A percentile compares a stretch with the other conserved stretches of the same genome.
Evolutionary conservation across 2,797 vertebrate species (phyloP).

Genomic region (Cercopithecus diana): DNA sequence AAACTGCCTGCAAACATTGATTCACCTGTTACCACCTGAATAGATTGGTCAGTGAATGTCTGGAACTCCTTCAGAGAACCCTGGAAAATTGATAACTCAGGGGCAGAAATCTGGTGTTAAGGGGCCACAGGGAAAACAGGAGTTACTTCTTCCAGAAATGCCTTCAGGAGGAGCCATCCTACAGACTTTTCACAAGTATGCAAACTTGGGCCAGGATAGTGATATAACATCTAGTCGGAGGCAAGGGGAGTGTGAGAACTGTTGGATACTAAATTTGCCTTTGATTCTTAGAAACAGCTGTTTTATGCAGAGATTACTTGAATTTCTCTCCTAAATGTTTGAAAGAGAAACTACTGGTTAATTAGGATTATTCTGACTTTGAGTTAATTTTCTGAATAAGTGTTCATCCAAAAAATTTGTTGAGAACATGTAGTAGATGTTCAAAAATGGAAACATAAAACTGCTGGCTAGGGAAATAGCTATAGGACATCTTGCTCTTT

Average conservation of each 20-base stretch:
- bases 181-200: background rate
- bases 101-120: background rate
- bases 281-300: too few relatives aligned
- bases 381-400: background rate
- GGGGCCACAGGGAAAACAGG: background rate
- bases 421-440: too few relatives aligned
- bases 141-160: background rate
- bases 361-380: background rate
- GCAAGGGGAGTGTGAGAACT: too few relatives aligned
- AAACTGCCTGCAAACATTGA: background rate
- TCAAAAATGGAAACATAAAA: background rate
- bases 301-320: background rate
- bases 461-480: background rate
- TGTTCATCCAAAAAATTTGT: background rate
- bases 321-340: background rate
- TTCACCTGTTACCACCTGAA: background rate
- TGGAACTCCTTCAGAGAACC: background rate
- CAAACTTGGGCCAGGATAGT: rapidly evolving
- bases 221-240: background rate
- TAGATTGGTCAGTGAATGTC: background rate
- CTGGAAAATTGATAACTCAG: background rate
- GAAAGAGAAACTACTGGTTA: background rate
- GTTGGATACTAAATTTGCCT: background rate
- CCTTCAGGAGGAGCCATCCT: background rate
- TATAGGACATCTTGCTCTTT: too few relatives aligned